phyloP scores from a whole-genome alignment of 2,797 vertebrate genomes.

The Xerus rutilus region DNA sequence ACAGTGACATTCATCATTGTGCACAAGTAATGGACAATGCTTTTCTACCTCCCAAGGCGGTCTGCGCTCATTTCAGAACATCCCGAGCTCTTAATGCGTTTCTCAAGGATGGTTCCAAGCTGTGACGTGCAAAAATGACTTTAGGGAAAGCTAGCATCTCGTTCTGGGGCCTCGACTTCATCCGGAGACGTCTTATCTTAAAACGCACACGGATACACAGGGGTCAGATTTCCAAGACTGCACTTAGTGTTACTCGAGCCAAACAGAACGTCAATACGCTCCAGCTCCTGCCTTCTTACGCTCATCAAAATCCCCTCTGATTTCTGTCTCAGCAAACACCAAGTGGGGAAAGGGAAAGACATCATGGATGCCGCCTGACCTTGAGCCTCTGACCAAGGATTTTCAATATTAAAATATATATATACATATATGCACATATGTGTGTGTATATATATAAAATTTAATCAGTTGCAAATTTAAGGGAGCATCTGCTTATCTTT shows the following conservation, averaged over 20 bases:
- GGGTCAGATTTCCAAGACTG: neutral
- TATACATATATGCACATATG: too few species aligned
- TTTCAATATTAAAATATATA: neutral
- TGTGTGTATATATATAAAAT: neutral
- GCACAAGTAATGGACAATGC: neutral
- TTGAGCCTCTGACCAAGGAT: neutral
- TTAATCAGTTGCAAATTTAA: neutral
- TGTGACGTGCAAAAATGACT: too few species aligned
- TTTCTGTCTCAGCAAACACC: accelerated
- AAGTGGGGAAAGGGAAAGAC: neutral
- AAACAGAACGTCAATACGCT: accelerated
- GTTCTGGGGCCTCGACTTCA: too few species aligned
- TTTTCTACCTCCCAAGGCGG: neutral
- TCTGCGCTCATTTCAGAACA: accelerated
- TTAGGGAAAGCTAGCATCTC: too few species aligned
- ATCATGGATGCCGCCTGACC: too few species aligned
- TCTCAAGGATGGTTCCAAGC: neutral
- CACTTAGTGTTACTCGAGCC: neutral
- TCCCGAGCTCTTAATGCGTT: neutral
- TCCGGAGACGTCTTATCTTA: too few species aligned
- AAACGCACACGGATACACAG: too few species aligned
- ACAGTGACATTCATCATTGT: neutral
- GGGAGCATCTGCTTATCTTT: too few species aligned
- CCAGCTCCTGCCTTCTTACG: neutral
- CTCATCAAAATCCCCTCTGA: neutral